Conservation (phyloP, 2,797 vertebrate genomes). For the Leptodactylus fallax region DNA sequence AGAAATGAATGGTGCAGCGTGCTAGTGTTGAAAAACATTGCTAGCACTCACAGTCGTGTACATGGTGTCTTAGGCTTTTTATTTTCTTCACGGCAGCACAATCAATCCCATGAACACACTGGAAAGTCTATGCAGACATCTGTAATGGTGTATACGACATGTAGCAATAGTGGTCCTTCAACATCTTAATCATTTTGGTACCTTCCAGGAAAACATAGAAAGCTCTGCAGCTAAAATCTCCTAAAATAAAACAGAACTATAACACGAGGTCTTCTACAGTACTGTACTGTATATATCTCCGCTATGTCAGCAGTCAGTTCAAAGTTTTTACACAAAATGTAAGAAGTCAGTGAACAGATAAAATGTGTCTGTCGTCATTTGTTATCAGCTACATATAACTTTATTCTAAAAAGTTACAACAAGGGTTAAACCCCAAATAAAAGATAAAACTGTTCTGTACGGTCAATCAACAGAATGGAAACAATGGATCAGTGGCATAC, state of each 20-base stretch:
- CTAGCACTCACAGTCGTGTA: no score
- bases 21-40: no score
- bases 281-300: neutral
- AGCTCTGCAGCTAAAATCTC: neutral
- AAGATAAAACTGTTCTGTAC: neutral
- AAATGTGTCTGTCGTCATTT: neutral
- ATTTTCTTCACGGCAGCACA: no score
- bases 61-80: no score
- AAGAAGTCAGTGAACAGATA: neutral
- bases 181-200: neutral
- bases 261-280: neutral
- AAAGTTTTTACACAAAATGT: neutral
- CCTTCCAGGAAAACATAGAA: neutral
- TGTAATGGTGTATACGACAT: neutral
- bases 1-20: no score
- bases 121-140: neutral
- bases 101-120: neutral
- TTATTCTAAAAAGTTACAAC: conserved; percentile 29
- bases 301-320: neutral
- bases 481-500: neutral
- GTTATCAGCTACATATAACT: neutral
- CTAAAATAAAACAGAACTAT: neutral
- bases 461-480: neutral
- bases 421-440: neutral
- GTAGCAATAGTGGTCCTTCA: neutral